Base-by-base conservation (phyloP, 1,140 invertebrate genomes). In the Philopotamus ludificatus region DNA sequence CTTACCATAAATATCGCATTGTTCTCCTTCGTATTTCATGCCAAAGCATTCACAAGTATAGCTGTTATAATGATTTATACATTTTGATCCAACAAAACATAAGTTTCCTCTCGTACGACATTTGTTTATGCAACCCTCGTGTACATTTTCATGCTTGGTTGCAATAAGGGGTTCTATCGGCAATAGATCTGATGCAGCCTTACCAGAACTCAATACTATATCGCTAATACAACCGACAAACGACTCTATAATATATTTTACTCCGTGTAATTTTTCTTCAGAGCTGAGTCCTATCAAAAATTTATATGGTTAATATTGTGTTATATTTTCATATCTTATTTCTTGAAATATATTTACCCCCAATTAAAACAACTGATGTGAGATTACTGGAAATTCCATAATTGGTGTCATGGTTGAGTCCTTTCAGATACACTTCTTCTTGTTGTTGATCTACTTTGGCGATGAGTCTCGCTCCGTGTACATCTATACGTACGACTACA, bases 201-300 rank as follows among this genome's bases (percentile, higher is more conserved):
- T 92, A 3, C 90, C 89, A 1, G 89, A 90, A 75, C 87, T 89
- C 18, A 95, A 80, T 8, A 90, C 85, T 75, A 95, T 89, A 71
- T 94, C 88, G 72, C 89, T 88, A 62, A 95, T 91, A 74, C 93
- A 96, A 1, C 93, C 93, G 42, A 95, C 90, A 75, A 95, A 95
- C 9, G 92, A 93, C 78, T 93, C 91, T 66, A 93, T 93, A 34
- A 93, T 91, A 72, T 94, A 94, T 77, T 93, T 93, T 0, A 94
- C 91, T 57, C 91, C 90, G 72, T 93, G 90, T 15, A 92, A 78
- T 74, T 88, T 86, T 75, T 93, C 90, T 74, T 92, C 90, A 0
- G 90, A 91, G 72, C 91, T 92, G 63, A 94, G 77, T 70, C 92
- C 91, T 92, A 68, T 9, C n/a, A 45, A 58, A 58, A 3, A 42